These are phyloP conservation scores for Acleris holmiana DNA, from an alignment of 2,888 invertebrate species.

Conservation along the genomic window DNA sequence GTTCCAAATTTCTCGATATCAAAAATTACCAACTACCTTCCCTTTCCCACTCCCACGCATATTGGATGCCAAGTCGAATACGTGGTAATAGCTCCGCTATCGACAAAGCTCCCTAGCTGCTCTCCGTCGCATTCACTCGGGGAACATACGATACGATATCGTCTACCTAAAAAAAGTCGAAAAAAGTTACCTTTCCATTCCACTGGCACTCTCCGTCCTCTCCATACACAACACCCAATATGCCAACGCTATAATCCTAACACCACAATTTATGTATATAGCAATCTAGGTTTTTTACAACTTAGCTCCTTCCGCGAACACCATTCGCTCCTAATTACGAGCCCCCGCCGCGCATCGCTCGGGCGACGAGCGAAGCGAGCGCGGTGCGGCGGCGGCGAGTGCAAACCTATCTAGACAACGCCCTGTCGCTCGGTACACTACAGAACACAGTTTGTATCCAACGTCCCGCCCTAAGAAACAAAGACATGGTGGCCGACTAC, in stretches of 20 bases:
- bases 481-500: slow-evolving; percentile 59
- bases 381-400: slow-evolving; percentile 50
- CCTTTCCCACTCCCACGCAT: slow-evolving; percentile 55
- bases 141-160: background rate
- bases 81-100: slow-evolving; percentile 7
- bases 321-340: slow-evolving; percentile 59
- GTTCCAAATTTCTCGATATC: slow-evolving; percentile 69
- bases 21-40: slow-evolving; percentile 57
- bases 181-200: slow-evolving; percentile 15
- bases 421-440: slow-evolving; percentile 79
- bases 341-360: slow-evolving; percentile 42
- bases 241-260: slow-evolving; percentile 69
- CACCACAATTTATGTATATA: slow-evolving; percentile 71
- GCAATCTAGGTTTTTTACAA: slow-evolving; percentile 76
- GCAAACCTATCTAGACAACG: slow-evolving; percentile 77
- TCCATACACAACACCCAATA: slow-evolving; percentile 82
- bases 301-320: slow-evolving; percentile 67
- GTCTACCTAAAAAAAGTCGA: slow-evolving; percentile 35
- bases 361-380: slow-evolving; percentile 23
- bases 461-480: slow-evolving; percentile 71
- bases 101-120: slow-evolving; percentile 7
- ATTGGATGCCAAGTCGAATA: slow-evolving; percentile 54
- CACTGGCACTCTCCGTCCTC: slow-evolving; percentile 48
- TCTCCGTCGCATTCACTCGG: slow-evolving; percentile 28
- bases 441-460: slow-evolving; percentile 82